These are phyloP conservation scores for Pseudorhiza aurosa DNA, from an alignment of 30 jellyfish, hydroid and myxozoan species.

Conservation along the genomic window DNA sequence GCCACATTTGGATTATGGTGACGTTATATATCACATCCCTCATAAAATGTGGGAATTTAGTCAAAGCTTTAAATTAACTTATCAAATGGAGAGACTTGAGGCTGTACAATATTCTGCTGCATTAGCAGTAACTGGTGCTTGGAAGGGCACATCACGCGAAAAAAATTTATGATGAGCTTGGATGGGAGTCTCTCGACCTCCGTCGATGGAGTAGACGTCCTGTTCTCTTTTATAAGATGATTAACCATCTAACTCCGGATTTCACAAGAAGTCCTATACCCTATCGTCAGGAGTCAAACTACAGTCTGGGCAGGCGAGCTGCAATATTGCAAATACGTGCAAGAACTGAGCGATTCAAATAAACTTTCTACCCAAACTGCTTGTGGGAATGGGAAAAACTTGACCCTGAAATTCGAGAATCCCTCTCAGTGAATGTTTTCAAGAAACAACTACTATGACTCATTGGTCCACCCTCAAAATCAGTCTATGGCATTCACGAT, in stretches of 20 bases:
- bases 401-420: not conserved
- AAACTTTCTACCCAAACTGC: conserved; percentile 22
- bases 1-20: conserved; percentile 47
- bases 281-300: conserved; percentile 16
- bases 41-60: conserved; percentile 1
- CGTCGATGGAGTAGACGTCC: conserved; percentile 44
- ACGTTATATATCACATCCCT: conserved; percentile 9
- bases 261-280: conserved; percentile 11
- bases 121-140: conserved; percentile 30
- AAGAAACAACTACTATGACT: not conserved
- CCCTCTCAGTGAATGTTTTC: not conserved
- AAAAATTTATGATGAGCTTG: conserved; percentile 32
- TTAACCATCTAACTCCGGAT: conserved; percentile 12
- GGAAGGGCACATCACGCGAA: conserved; percentile 33
- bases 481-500: not conserved
- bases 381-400: not conserved
- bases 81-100: conserved; percentile 13
- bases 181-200: conserved; percentile 51
- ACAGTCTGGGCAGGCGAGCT: conserved; percentile 30
- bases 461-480: conserved; percentile 2
- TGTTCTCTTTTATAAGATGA: conserved; percentile 18
- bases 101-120: conserved; percentile 10
- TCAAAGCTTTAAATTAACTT: not conserved
- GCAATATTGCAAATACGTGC: conserved; percentile 11
- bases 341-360: conserved; percentile 10